Base-by-base conservation (phyloP, 35 echinoderm and acorn worm genomes). In the Holothuria glaberrima region DNA sequence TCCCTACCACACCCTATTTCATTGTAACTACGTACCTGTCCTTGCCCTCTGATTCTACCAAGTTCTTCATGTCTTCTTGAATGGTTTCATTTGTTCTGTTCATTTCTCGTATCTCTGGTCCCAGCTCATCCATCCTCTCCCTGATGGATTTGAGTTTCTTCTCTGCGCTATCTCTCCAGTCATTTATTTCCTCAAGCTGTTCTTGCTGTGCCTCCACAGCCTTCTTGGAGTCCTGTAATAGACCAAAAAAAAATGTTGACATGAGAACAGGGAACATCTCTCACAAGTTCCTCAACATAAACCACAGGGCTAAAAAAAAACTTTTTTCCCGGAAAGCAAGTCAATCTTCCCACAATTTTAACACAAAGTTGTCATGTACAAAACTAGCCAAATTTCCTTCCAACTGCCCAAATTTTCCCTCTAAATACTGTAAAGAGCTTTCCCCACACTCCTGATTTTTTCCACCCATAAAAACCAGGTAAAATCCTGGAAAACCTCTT, bases 111-210 rank as follows among this genome's bases (percentile, higher is more conserved):
- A 99, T 94, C 97, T 99, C 91, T 58, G 97, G 97, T 46, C 88
- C 91, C 0, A 99, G 86, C 26, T 99, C 97, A 91, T 99, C 97
- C 97, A 99, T 95, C 36, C 91, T 91, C 44, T 99, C 97, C 78
- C 92, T 93, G 73, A 99, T 88, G 22, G 81, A 48, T 32, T 86
- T 91, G 0, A 99, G 67, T 90, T 95, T 99, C 82, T 95, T 93
- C 35, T 99, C 97, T 0, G 97, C 91, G 41, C 93, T 91, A 86
- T 95, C 93, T 41, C 75, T 85, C 97, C 97, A 99, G 45, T 99
- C 92, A 33, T 91, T 80, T 7, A 99, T 75, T 22, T 90, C 81
- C 25, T 93, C 93, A 3, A 99, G 64, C 68, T 93, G 63, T 46
- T 95, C 89, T 38, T 74, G 38, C 28, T 99, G 97, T 21, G 48